A percentile compares a stretch with the other conserved stretches of the same genome.
Conservation (phyloP, 2,797 vertebrate genomes). For the Acanthurus tractus region DNA sequence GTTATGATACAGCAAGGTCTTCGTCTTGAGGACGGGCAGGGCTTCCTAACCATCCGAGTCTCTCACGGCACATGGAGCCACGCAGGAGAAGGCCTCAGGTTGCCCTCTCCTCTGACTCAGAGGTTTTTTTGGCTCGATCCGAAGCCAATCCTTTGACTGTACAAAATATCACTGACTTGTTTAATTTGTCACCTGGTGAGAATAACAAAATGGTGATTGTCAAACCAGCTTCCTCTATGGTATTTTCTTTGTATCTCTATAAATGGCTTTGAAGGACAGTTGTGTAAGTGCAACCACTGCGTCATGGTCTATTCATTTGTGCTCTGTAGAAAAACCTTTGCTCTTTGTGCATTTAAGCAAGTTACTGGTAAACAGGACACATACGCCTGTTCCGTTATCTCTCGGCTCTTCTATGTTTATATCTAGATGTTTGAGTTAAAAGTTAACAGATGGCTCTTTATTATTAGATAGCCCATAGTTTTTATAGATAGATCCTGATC, state of each 20-base stretch:
- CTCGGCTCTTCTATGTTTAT: conserved; percentile 42
- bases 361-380: conserved; percentile 65
- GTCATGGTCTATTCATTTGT: conserved; percentile 75
- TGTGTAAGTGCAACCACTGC: conserved; percentile 81
- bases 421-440: conserved; percentile 44
- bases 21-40: conserved; percentile 73
- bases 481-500: conserved; percentile 65
- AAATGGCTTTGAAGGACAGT: conserved; percentile 87
- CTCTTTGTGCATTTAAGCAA: conserved; percentile 48
- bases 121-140: conserved; percentile 63
- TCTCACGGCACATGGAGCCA: conserved; percentile 57
- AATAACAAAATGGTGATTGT: conserved; percentile 86
- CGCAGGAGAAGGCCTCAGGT: conserved; percentile 66
- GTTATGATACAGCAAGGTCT: conserved; percentile 84
- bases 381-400: conserved; percentile 45
- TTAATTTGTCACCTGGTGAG: conserved; percentile 73
- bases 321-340: conserved; percentile 74
- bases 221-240: conserved; percentile 84
- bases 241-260: conserved; percentile 79
- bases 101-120: conserved; percentile 68
- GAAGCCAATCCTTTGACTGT: conserved; percentile 77
- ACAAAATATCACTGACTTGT: conserved; percentile 82
- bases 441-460: conserved; percentile 69
- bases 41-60: conserved; percentile 75
- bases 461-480: conserved; percentile 66